A percentile compares a stretch with the other conserved stretches of the same genome.
phyloP scores from a whole-genome alignment of 2,888 invertebrate species.

The Laspeyria flexula region DNA sequence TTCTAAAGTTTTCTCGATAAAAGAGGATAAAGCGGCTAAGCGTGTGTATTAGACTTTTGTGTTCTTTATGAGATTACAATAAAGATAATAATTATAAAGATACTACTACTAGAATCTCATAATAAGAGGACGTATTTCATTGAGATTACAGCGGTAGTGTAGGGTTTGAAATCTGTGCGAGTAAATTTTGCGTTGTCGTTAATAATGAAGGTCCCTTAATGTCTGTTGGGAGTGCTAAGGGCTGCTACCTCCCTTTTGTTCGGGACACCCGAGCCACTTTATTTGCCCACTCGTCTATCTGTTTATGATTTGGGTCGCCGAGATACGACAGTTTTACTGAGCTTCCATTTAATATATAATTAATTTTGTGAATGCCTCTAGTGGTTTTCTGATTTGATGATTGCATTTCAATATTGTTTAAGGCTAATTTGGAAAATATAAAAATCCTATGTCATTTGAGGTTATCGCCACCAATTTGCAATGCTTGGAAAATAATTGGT shows the following conservation, averaged over 20 bases:
- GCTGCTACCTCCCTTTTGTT: constrained; percentile 47
- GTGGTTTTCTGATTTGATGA: constrained; percentile 14
- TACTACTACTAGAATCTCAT: constrained; percentile 30
- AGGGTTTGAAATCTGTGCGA: constrained; percentile 37
- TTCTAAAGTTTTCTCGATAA: constrained; percentile 8
- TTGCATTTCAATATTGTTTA: constrained; percentile 10
- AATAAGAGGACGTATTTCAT: constrained; percentile 42
- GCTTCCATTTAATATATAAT: constrained; percentile 36
- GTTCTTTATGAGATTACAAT: neutral
- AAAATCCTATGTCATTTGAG: no score
- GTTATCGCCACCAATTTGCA: no score
- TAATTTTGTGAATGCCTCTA: constrained; percentile 26
- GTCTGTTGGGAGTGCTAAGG: constrained; percentile 52
- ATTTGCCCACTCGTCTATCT: constrained; percentile 47
- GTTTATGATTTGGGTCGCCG: constrained; percentile 52
- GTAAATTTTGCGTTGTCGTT: constrained; percentile 46
- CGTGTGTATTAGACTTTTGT: neutral
- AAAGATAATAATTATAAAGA: constrained; percentile 21
- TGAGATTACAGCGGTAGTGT: constrained; percentile 40
- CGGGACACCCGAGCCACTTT: constrained; percentile 43
- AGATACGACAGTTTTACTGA: constrained; percentile 39
- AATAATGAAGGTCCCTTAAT: constrained; percentile 55
- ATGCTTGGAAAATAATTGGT: no score
- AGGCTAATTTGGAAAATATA: no score
- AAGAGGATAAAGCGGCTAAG: constrained; percentile 5